Conservation (phyloP, 2,888 invertebrate species). For the Idaea biselata region DNA sequence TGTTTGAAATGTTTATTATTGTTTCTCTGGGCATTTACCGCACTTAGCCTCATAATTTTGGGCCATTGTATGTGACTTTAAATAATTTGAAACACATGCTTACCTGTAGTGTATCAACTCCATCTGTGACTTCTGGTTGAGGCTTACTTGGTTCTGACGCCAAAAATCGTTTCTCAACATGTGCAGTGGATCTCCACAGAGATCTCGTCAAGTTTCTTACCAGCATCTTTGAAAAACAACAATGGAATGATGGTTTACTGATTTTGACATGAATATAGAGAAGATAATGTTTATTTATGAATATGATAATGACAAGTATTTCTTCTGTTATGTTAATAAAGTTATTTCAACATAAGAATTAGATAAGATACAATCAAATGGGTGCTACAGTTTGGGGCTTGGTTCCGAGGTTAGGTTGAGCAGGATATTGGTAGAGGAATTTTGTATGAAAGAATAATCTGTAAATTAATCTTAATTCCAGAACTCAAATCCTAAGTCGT, state of each 20-base stretch:
- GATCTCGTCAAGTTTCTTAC: constrained; percentile 56
- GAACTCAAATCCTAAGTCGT: neutral
- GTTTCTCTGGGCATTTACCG: no score
- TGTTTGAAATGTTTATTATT: no score
- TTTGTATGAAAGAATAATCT: neutral
- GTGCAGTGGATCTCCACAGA: constrained; percentile 55
- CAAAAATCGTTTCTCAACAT: constrained; percentile 55
- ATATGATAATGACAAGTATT: neutral
- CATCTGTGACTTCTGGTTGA: constrained; percentile 47
- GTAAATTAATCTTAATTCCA: neutral
- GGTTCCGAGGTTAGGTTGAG: neutral
- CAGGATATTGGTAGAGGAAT: neutral
- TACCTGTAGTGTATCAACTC: constrained; percentile 63
- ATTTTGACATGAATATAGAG: neutral
- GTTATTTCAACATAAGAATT: neutral
- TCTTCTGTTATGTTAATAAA: neutral
- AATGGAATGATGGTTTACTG: neutral
- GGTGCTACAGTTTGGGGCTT: neutral
- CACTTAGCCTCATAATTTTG: no score
- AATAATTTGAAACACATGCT: constrained; percentile 8
- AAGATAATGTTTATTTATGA: neutral
- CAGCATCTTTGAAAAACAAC: constrained; percentile 55
- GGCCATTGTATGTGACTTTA: no score
- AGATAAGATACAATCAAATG: neutral
- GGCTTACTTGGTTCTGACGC: constrained; percentile 62